Base-by-base conservation (phyloP, 2,888 invertebrate species). In the Cryptocephalus primarius region DNA sequence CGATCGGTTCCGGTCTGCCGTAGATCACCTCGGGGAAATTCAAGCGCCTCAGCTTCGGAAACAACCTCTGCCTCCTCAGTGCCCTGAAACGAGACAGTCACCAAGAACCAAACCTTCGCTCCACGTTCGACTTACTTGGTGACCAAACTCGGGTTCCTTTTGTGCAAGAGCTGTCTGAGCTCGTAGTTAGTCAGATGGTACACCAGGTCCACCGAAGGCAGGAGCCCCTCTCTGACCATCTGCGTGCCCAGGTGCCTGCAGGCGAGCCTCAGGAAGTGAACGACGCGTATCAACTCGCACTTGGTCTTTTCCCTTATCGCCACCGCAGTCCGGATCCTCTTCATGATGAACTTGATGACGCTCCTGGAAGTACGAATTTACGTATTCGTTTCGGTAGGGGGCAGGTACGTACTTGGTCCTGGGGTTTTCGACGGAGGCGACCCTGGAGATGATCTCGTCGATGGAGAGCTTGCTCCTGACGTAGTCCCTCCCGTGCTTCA, bases 111-210 rank as follows among this genome's bases (percentile, higher is more conserved):
- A 22, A 6, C 22, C 2, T 6, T 4, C 6, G 3, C 6, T 6
- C 22, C 6, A 22, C 22, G 22, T 22, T 22, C 22, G 22, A 22
- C 22, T 22, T 68, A 84, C 83, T 80, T 84, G 53, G 71, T 72
- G 39, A 85, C 68, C 33, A 82, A 63, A 1, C 66, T 70, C 1
- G 80, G 77, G 56, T 78, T 75, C 46, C 77, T 68, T 1, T 57
- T 67, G 1, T 60, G 51, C 1, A 85, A 62, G 9, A 85, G 70
- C 31, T 68, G 62, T 1, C 71, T 71, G 10, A 89, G 72, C 68
- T 90, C 89, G 10, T 73, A 60, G 38, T 78, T 71, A 0, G 83
- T 79, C 56, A 89, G 73, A 68, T 78, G 83, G 65, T 77, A 85
- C 33, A 88, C 68, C 0, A 88, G 70, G 22, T 81, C 77, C 14